Percentiles rank a stretch among this genome's conserved stretches.
Conservation (phyloP, 2,888 invertebrate species). For the Mimas tiliae region DNA sequence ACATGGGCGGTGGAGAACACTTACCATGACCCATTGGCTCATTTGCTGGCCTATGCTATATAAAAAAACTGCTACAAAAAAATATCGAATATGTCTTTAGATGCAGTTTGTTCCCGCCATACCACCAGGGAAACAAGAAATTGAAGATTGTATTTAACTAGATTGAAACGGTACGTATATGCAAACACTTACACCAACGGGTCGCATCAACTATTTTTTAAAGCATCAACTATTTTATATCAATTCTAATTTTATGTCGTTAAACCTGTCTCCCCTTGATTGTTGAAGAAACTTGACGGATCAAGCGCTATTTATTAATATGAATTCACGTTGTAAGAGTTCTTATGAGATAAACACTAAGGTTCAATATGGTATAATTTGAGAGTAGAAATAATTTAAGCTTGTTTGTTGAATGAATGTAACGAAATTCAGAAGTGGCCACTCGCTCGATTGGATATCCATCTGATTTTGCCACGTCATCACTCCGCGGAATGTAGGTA, state of each 20-base stretch:
- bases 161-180: conserved; percentile 1
- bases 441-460: conserved; percentile 51
- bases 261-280: neutral
- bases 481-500: conserved; percentile 43
- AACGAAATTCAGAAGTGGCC: conserved; percentile 54
- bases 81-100: too few species aligned
- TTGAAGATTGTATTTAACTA: neutral
- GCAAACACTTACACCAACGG: neutral
- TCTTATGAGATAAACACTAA: neutral
- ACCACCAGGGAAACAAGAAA: neutral
- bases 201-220: neutral
- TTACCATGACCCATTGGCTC: too few species aligned
- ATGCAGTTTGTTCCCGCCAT: too few species aligned
- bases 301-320: conserved; percentile 4
- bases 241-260: conserved; percentile 10
- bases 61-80: too few species aligned
- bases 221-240: conserved; percentile 17
- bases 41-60: too few species aligned
- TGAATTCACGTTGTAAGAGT: neutral
- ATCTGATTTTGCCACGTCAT: conserved; percentile 55
- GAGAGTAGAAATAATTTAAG: conserved; percentile 42
- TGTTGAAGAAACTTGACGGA: conserved; percentile 12
- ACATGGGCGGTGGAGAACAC: too few species aligned
- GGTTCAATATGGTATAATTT: neutral
- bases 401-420: conserved; percentile 53